Conservation (phyloP, 1,140 invertebrate species). For the Aplysia californica region DNA sequence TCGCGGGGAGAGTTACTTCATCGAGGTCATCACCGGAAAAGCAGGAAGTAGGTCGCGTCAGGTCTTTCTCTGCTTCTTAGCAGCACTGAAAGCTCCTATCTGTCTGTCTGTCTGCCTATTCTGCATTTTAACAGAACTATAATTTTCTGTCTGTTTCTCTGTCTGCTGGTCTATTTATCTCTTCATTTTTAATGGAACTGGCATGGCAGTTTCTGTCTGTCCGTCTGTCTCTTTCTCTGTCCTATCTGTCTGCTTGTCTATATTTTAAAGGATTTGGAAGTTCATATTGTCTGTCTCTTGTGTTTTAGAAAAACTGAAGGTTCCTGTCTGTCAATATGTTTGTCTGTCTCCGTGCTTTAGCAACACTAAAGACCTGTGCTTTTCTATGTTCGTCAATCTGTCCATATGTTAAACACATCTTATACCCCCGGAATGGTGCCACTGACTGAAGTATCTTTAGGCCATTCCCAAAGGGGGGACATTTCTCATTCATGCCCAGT, state of each 20-base stretch:
- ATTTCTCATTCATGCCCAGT: too few relatives aligned
- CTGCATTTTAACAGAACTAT: not conserved
- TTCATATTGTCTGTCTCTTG: not conserved
- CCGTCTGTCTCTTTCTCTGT: not conserved
- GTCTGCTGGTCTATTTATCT: not conserved
- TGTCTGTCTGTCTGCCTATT: not conserved
- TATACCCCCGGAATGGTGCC: too few relatives aligned
- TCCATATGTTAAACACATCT: too few relatives aligned
- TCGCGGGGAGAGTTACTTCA: constrained; percentile 74
- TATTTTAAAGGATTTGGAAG: not conserved
- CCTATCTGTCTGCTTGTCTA: not conserved
- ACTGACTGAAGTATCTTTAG: too few relatives aligned
- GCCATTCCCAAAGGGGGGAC: too few relatives aligned
- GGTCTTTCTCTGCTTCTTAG: not conserved
- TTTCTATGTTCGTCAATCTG: too few relatives aligned
- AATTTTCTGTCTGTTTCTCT: not conserved
- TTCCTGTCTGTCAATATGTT: not conserved
- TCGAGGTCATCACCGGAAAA: constrained; percentile 51
- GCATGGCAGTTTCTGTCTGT: not conserved
- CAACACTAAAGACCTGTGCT: too few relatives aligned
- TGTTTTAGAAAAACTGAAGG: not conserved
- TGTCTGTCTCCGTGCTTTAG: too few relatives aligned
- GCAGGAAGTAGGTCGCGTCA: constrained; percentile 45
- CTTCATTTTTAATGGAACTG: not conserved
- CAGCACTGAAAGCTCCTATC: not conserved